Percentiles rank a stretch among this genome's conserved stretches.
phyloP scores from a whole-genome alignment of 2,113 vertebrate genomes.

The Scalopus aquaticus region DNA sequence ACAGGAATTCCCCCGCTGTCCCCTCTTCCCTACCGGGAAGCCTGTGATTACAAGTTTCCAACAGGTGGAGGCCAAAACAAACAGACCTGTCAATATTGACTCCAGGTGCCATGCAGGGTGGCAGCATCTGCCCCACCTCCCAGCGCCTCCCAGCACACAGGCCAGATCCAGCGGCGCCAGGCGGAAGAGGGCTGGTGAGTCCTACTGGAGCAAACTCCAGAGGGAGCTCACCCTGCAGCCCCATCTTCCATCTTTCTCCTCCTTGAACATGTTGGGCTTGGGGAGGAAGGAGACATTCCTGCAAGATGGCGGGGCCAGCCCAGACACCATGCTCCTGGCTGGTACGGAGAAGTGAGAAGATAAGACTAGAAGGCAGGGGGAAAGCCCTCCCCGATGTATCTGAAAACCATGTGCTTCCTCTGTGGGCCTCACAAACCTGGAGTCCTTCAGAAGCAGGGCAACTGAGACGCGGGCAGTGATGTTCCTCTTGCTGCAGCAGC shows the following conservation, averaged over 20 bases:
- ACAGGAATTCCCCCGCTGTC: slow-evolving; percentile 27
- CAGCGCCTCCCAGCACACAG: background rate
- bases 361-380: background rate
- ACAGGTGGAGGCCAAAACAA: slow-evolving; percentile 51
- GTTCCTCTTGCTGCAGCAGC: background rate
- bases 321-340: background rate
- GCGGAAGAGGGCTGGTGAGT: too few species aligned
- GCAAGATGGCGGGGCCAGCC: background rate
- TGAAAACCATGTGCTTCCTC: background rate
- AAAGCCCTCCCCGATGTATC: background rate
- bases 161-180: background rate
- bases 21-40: background rate
- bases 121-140: background rate
- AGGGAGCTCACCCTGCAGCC: too few species aligned
- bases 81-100: slow-evolving; percentile 56
- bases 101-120: background rate
- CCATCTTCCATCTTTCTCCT: background rate
- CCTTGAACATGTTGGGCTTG: background rate
- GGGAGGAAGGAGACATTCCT: background rate
- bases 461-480: background rate
- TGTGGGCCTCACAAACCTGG: background rate
- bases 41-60: slow-evolving; percentile 2
- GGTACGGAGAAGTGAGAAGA: background rate
- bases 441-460: background rate
- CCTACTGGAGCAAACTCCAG: background rate